Conservation (phyloP, 2,113 vertebrate genomes). For the Scatophagus argus region DNA sequence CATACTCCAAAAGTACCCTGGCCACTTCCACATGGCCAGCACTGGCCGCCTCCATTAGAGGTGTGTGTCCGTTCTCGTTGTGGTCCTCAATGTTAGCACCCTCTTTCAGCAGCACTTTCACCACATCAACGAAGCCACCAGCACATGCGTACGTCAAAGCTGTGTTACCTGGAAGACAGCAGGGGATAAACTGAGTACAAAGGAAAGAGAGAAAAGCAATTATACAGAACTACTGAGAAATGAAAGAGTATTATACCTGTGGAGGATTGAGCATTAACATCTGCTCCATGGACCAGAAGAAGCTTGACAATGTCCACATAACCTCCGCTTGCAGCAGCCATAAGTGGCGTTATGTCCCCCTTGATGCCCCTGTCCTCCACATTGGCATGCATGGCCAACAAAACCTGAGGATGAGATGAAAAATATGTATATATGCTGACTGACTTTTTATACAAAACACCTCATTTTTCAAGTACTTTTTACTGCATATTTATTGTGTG, state of each 20-base stretch:
- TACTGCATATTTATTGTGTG: no score
- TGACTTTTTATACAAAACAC: no score
- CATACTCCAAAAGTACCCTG: conserved; percentile 95
- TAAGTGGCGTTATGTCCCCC: conserved; percentile 98
- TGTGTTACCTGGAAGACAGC: conserved; percentile 90
- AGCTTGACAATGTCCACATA: conserved; percentile 98
- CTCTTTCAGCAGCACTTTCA: conserved; percentile 97
- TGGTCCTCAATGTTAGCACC: conserved; percentile 99
- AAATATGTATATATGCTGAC: no score
- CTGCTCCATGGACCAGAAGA: conserved; percentile 95
- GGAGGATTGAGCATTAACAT: conserved; percentile 97
- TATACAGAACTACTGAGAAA: neutral
- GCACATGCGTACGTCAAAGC: conserved; percentile 98
- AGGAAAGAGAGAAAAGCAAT: rapidly evolving
- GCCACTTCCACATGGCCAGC: conserved; percentile 98
- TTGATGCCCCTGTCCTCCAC: conserved; percentile 99
- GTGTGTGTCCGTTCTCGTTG: conserved; percentile 98
- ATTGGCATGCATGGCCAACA: conserved; percentile 98
- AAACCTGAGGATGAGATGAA: conserved; percentile 83
- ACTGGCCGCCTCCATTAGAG: conserved; percentile 98
- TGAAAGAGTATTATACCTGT: conserved; percentile 85
- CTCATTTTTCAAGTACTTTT: no score
- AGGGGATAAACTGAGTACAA: neutral
- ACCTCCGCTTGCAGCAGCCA: conserved; percentile 98
- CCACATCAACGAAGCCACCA: conserved; percentile 97